Percentiles rank a stretch among this genome's conserved stretches.
phyloP scores from a whole-genome alignment of 2,113 vertebrate species.

The Pygoscelis antarcticus region DNA sequence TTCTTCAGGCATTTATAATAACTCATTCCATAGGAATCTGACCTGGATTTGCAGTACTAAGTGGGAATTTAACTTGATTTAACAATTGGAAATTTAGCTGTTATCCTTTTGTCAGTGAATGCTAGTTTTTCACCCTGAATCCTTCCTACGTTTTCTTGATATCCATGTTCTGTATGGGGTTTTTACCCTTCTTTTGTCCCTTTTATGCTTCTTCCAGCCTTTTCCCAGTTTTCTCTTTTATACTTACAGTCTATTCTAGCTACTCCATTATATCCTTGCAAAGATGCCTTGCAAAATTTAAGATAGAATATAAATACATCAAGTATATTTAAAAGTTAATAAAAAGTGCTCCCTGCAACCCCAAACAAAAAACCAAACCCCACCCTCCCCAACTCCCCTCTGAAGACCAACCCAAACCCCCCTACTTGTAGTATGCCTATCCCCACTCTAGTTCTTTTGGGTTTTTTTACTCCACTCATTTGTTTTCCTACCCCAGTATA shows the following conservation, averaged over 20 bases:
- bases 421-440: background rate
- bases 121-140: background rate
- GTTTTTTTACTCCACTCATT: background rate
- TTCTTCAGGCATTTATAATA: background rate
- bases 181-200: background rate
- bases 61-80: background rate
- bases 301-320: background rate
- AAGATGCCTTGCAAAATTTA: background rate
- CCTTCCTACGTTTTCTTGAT: background rate
- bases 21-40: background rate
- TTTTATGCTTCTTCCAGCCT: background rate
- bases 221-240: background rate
- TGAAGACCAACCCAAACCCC: background rate
- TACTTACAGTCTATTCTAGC: background rate
- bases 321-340: background rate
- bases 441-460: background rate
- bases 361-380: background rate
- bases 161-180: rapidly evolving
- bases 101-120: background rate
- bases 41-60: background rate
- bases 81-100: background rate
- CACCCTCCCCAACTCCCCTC: background rate
- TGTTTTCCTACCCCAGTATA: background rate
- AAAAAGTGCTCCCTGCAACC: rapidly evolving
- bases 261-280: background rate